Conservation (phyloP, 1,140 invertebrate genomes). For the Drosophila parvula region DNA sequence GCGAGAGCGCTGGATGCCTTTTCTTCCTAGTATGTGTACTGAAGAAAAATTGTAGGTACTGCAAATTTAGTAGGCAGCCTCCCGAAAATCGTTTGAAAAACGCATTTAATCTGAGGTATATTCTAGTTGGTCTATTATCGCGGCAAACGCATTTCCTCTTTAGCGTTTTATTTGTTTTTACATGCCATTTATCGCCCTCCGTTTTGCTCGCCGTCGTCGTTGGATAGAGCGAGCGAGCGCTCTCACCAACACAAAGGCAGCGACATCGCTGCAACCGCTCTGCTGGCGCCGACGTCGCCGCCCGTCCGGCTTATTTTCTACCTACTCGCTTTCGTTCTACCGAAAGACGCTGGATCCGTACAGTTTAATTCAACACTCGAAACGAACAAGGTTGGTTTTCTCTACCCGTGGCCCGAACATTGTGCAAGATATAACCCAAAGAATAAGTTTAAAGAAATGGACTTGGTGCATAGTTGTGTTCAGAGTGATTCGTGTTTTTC, state of each 20-base stretch:
- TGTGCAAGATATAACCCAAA: slow-evolving; percentile 25
- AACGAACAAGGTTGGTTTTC: slow-evolving; percentile 68
- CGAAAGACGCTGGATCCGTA: slow-evolving; percentile 47
- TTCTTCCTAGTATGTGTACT: slow-evolving; percentile 29
- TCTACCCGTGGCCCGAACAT: slow-evolving; percentile 11
- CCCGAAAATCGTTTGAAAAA: slow-evolving; percentile 18
- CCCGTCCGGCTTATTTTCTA: slow-evolving; percentile 23
- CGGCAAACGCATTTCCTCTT: slow-evolving; percentile 36
- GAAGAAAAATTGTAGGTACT: slow-evolving; percentile 11
- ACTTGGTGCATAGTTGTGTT: slow-evolving; percentile 14
- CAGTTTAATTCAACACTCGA: slow-evolving; percentile 68
- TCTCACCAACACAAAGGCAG: slow-evolving; percentile 25
- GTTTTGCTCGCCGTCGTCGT: slow-evolving; percentile 24
- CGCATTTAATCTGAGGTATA: slow-evolving; percentile 8
- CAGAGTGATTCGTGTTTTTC: slow-evolving; percentile 6
- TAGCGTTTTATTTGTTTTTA: slow-evolving; percentile 76
- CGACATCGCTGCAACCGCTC: slow-evolving; percentile 22
- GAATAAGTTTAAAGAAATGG: slow-evolving; percentile 4
- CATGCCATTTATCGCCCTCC: slow-evolving; percentile 53
- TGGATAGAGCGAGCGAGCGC: slow-evolving; percentile 3
- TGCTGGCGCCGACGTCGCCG: slow-evolving; percentile 15
- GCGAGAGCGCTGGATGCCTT: slow-evolving; percentile 7
- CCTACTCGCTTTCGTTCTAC: slow-evolving; percentile 54
- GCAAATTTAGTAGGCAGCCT: slow-evolving; percentile 17
- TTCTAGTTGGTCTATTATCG: slow-evolving; percentile 47